These are phyloP conservation scores for Mareca strepera DNA, from an alignment of 2,797 vertebrate species.

Conservation along the genomic window DNA sequence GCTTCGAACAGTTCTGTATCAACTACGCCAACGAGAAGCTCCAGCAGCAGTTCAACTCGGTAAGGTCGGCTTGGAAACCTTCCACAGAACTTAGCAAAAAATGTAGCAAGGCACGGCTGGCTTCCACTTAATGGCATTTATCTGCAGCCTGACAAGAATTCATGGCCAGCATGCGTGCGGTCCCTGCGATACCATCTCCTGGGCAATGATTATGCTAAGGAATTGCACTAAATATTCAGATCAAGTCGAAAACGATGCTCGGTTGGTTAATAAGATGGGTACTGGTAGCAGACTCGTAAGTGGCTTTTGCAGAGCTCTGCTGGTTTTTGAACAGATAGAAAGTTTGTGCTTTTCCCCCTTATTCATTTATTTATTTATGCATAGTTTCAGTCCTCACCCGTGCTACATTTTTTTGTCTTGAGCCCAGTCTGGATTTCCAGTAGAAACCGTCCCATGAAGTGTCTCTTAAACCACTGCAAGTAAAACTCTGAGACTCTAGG, in stretches of 20 bases:
- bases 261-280: no score
- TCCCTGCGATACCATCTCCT: background rate
- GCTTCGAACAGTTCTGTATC: slow-evolving; percentile 98
- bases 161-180: fast-evolving
- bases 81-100: background rate
- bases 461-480: background rate
- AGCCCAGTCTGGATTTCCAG: background rate
- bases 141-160: background rate
- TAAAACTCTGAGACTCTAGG: background rate
- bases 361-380: background rate
- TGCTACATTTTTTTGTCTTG: background rate
- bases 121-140: background rate
- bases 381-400: background rate
- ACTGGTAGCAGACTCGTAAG: background rate
- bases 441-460: background rate
- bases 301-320: background rate
- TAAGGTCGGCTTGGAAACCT: slow-evolving; percentile 70
- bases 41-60: slow-evolving; percentile 98
- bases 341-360: background rate
- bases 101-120: background rate
- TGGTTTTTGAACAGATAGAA: background rate
- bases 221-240: background rate
- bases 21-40: slow-evolving; percentile 98
- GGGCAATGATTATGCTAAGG: background rate
- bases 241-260: background rate